Evolutionary conservation across 23 tunicate genomes (phyloP).

Genomic region (Halocynthia roretzi): DNA sequence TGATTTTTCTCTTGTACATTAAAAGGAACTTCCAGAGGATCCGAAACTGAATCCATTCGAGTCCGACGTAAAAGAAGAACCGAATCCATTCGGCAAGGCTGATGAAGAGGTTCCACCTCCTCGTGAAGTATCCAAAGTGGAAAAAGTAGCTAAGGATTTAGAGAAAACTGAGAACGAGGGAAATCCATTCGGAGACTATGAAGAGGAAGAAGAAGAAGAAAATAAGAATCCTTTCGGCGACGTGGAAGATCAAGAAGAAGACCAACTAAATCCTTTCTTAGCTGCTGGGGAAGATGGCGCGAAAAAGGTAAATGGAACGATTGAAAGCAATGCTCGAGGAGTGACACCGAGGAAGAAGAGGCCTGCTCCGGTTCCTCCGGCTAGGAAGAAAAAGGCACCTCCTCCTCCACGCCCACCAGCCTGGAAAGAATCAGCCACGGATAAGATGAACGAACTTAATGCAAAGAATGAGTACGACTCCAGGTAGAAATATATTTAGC

Average conservation of each 20-base stretch:
- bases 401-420: slow-evolving; percentile 53
- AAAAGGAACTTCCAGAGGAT: not conserved
- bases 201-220: slow-evolving; percentile 11
- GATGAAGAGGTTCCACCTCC: not conserved
- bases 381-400: slow-evolving; percentile 51
- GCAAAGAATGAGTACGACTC: slow-evolving; percentile 32
- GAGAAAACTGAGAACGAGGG: slow-evolving; percentile 1
- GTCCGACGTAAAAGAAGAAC: not conserved
- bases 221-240: slow-evolving; percentile 26
- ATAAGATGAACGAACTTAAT: slow-evolving; percentile 69
- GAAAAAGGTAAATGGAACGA: not conserved
- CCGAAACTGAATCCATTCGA: not conserved
- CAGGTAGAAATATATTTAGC: slow-evolving; percentile 1
- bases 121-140: no score
- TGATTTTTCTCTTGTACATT: not conserved
- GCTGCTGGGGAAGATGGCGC: slow-evolving; percentile 40
- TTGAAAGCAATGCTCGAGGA: not conserved
- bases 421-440: slow-evolving; percentile 52
- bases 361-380: slow-evolving; percentile 10
- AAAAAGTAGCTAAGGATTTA: no score
- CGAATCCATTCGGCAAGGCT: slow-evolving; percentile 4
- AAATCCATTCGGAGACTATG: slow-evolving; percentile 13
- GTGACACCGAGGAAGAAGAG: not conserved
- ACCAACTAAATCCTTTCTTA: slow-evolving; percentile 48
- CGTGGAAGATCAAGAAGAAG: slow-evolving; percentile 2